These are phyloP conservation scores for Diorhabda elongata DNA, from an alignment of 1,140 invertebrate species.

Conservation along the genomic window DNA sequence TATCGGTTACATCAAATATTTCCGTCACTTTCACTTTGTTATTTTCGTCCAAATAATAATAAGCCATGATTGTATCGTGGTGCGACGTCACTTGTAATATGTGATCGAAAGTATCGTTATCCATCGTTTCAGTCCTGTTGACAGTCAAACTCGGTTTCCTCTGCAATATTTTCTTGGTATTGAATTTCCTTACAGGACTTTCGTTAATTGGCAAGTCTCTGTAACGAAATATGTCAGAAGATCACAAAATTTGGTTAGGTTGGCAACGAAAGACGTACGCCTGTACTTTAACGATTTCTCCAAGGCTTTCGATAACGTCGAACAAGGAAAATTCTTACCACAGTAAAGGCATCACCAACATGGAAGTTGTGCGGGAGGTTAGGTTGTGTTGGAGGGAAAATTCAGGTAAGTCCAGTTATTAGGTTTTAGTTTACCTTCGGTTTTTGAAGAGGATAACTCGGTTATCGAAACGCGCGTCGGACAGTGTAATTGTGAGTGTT, in stretches of 20 bases:
- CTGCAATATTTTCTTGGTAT: constrained; percentile 37
- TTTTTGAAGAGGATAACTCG: too few relatives aligned
- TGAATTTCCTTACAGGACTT: constrained; percentile 35
- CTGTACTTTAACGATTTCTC: too few relatives aligned
- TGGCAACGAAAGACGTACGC: too few relatives aligned
- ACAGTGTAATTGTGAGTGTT: too few relatives aligned
- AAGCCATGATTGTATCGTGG: constrained; percentile 83
- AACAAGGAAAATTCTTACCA: too few relatives aligned
- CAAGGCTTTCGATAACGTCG: too few relatives aligned
- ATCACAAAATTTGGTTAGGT: neutral
- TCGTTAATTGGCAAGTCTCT: constrained; percentile 47
- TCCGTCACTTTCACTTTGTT: constrained; percentile 84
- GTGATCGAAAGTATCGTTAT: constrained; percentile 80
- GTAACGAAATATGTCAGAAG: constrained; percentile 18
- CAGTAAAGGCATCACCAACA: too few relatives aligned
- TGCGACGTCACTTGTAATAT: constrained; percentile 78
- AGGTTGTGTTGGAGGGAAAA: too few relatives aligned
- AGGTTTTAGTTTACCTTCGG: too few relatives aligned
- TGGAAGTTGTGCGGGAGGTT: neutral
- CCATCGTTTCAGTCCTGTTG: constrained; percentile 49
- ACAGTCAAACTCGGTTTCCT: constrained; percentile 50
- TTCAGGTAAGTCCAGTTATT: too few relatives aligned
- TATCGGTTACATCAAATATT: constrained; percentile 79
- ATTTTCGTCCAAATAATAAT: constrained; percentile 84
- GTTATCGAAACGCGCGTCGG: too few relatives aligned